Percentiles rank a stretch among this genome's conserved stretches.
Evolutionary conservation across 1,140 invertebrate genomes (phyloP).

Genomic region (Cyclina sinensis): DNA sequence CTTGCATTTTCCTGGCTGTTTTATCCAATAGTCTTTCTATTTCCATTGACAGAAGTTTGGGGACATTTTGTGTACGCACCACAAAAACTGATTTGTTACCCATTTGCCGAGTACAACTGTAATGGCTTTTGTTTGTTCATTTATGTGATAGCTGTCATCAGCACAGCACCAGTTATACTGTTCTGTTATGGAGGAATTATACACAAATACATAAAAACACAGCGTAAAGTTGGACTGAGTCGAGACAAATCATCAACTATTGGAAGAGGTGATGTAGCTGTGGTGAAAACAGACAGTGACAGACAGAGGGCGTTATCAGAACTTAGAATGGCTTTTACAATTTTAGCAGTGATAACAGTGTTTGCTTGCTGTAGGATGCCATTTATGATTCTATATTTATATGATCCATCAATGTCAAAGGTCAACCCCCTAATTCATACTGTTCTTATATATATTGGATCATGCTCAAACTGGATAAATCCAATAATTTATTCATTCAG

Average conservation of each 20-base stretch:
- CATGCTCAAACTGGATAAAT: slow-evolving; percentile 62
- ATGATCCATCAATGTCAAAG: slow-evolving; percentile 60
- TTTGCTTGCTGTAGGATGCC: slow-evolving; percentile 47
- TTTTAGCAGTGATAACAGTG: slow-evolving; percentile 46
- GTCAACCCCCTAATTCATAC: slow-evolving; percentile 56
- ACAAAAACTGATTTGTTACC: slow-evolving; percentile 57
- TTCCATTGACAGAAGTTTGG: slow-evolving; percentile 44
- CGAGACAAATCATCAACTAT: neutral
- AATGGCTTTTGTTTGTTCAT: slow-evolving; percentile 62
- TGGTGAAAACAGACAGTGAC: slow-evolving; percentile 31
- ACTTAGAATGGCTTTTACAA: slow-evolving; percentile 61
- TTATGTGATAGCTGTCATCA: slow-evolving; percentile 36
- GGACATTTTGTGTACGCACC: slow-evolving; percentile 50
- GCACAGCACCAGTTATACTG: slow-evolving; percentile 42
- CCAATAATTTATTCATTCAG: slow-evolving; percentile 53
- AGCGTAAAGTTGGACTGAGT: slow-evolving; percentile 18
- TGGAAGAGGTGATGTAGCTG: neutral
- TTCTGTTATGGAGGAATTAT: slow-evolving; percentile 56
- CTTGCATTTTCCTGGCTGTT: slow-evolving; percentile 52
- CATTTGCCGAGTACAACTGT: slow-evolving; percentile 52
- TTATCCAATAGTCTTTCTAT: slow-evolving; percentile 53
- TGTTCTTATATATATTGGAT: slow-evolving; percentile 59
- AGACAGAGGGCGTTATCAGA: slow-evolving; percentile 4
- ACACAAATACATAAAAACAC: slow-evolving; percentile 45
- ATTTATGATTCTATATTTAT: slow-evolving; percentile 59